Conservation (phyloP, 2,797 vertebrate genomes). For the Hipposideros larvatus region DNA sequence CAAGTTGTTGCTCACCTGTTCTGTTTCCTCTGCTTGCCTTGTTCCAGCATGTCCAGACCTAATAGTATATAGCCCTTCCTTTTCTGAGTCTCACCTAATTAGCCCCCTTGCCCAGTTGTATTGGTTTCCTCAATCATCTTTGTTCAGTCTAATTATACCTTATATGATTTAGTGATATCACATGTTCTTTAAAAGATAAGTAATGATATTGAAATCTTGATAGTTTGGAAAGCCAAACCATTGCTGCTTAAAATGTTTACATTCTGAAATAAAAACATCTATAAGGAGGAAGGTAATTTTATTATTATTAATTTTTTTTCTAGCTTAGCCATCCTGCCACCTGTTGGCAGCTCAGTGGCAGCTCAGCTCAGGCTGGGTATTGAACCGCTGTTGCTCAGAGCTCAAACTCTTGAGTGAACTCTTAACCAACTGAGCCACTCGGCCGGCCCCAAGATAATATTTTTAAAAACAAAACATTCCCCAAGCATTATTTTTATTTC, state of each 20-base stretch:
- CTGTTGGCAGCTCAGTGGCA: too few species aligned
- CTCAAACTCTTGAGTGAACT: too few species aligned
- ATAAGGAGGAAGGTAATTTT: neutral
- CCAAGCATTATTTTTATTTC: neutral
- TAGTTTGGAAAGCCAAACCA: neutral
- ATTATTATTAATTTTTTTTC: too few species aligned
- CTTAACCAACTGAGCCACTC: too few species aligned
- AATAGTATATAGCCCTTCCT: neutral
- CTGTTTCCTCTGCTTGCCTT: neutral
- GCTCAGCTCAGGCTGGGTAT: too few species aligned
- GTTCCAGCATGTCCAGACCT: neutral
- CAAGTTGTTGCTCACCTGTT: rapidly evolving
- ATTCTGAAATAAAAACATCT: neutral
- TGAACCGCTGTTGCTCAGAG: too few species aligned
- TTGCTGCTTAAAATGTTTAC: neutral
- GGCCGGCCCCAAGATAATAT: neutral
- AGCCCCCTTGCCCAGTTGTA: neutral
- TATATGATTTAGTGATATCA: neutral
- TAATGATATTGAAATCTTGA: neutral
- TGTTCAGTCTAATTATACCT: neutral
- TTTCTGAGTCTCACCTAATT: neutral
- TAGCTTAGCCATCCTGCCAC: too few species aligned
- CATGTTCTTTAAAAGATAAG: neutral
- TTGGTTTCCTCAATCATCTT: neutral
- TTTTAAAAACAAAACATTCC: neutral